phyloP scores from a whole-genome alignment of 1,140 invertebrate species.

The Zaprionus africanus region DNA sequence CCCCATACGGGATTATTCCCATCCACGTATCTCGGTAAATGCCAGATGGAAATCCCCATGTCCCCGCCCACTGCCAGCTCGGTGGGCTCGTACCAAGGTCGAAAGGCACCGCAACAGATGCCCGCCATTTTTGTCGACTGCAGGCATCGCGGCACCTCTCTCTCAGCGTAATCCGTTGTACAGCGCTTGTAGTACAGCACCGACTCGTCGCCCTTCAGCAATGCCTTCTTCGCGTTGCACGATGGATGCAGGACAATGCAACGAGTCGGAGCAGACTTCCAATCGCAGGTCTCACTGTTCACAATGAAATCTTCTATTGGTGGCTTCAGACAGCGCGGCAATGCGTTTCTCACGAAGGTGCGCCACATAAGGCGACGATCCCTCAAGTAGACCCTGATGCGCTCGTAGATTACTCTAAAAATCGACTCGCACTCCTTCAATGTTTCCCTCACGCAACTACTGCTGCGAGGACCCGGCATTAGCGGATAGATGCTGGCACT shows the following conservation, averaged over 20 bases:
- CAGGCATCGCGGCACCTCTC: background rate
- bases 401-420: background rate
- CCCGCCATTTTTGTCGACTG: background rate
- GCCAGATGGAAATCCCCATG: constrained; percentile 43
- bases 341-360: background rate
- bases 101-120: constrained; percentile 34
- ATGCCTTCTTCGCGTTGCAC: background rate
- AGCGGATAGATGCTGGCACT: background rate
- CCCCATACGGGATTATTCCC: background rate
- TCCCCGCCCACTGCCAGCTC: constrained; percentile 47
- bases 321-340: background rate
- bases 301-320: background rate
- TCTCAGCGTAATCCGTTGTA: accelerated
- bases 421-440: background rate
- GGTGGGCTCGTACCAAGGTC: background rate
- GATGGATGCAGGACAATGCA: constrained; percentile 25
- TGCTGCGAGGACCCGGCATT: background rate
- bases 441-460: background rate
- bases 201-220: constrained; percentile 25
- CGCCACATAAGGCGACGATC: background rate
- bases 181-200: constrained; percentile 14
- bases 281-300: constrained; percentile 13
- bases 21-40: background rate
- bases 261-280: constrained; percentile 7
- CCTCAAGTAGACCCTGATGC: background rate